Evolutionary conservation across 2,113 vertebrate genomes (phyloP).

Genomic region (Otis tarda): DNA sequence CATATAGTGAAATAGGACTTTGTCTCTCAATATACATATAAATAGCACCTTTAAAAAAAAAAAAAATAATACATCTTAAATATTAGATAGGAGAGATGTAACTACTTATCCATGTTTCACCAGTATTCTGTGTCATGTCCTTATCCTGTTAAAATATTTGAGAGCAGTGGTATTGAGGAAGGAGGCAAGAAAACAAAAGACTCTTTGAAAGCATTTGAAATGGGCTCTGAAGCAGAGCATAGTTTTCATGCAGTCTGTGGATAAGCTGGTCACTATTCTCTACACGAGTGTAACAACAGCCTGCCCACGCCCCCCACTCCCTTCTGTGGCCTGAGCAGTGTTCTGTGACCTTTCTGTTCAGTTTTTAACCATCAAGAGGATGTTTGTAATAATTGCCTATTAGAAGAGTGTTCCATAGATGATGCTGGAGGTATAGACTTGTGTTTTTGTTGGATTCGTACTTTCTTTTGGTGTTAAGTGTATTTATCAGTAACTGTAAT

Average conservation of each 20-base stretch:
- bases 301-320: background rate
- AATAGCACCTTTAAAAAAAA: background rate
- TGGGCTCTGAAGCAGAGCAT: background rate
- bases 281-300: background rate
- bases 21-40: background rate
- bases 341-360: background rate
- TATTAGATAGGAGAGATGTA: background rate
- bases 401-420: background rate
- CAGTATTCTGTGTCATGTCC: background rate
- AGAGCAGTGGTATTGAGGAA: background rate
- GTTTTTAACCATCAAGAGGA: background rate
- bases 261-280: background rate
- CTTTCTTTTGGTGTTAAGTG: background rate
- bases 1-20: accelerated
- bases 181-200: background rate
- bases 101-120: background rate
- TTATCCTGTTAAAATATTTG: conserved; percentile 2
- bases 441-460: background rate
- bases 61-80: background rate
- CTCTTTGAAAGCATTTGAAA: background rate
- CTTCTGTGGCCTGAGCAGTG: accelerated
- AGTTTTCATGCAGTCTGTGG: background rate
- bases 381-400: background rate
- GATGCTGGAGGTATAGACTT: background rate
- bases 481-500: background rate